Evolutionary conservation across 2,888 invertebrate species (phyloP).

Genomic region (Petrophora chlorosata): DNA sequence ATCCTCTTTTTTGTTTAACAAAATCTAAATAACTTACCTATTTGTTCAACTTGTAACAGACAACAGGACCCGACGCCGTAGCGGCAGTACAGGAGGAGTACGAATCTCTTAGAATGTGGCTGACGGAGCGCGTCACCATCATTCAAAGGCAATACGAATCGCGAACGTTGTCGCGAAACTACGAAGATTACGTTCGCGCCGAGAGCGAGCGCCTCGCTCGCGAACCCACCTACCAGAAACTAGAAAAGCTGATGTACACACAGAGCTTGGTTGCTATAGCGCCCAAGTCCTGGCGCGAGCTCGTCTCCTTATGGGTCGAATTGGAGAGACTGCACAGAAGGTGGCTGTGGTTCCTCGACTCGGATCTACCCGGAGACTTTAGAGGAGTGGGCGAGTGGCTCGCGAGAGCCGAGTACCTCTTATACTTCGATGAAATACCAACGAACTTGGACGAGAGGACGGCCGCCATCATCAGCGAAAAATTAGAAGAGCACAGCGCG

Average conservation of each 20-base stretch:
- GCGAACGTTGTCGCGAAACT: conserved; percentile 89
- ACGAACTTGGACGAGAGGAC: conserved; percentile 94
- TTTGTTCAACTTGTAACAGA: conserved; percentile 59
- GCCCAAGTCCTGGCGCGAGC: conserved; percentile 92
- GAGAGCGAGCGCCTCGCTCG: conserved; percentile 90
- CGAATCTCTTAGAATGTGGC: conserved; percentile 91
- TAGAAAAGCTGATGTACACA: conserved; percentile 91
- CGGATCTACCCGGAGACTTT: conserved; percentile 92
- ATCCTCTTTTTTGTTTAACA: neutral
- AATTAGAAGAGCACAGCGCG: conserved; percentile 93
- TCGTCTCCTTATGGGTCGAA: conserved; percentile 91
- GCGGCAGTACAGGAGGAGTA: conserved; percentile 92
- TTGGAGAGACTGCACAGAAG: conserved; percentile 90
- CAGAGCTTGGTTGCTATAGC: conserved; percentile 92
- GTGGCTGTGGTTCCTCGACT: conserved; percentile 96
- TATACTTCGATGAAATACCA: conserved; percentile 92
- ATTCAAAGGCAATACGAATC: conserved; percentile 91
- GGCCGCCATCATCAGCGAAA: conserved; percentile 93
- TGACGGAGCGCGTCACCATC: conserved; percentile 89
- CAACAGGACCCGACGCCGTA: conserved; percentile 88
- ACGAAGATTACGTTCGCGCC: conserved; percentile 91
- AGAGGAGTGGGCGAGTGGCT: conserved; percentile 95
- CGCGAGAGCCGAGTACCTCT: conserved; percentile 91
- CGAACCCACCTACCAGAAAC: conserved; percentile 88
- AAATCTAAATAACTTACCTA: neutral